Evolutionary conservation across 2,113 vertebrate genomes (phyloP).

Genomic region (Butastur rufipennis): DNA sequence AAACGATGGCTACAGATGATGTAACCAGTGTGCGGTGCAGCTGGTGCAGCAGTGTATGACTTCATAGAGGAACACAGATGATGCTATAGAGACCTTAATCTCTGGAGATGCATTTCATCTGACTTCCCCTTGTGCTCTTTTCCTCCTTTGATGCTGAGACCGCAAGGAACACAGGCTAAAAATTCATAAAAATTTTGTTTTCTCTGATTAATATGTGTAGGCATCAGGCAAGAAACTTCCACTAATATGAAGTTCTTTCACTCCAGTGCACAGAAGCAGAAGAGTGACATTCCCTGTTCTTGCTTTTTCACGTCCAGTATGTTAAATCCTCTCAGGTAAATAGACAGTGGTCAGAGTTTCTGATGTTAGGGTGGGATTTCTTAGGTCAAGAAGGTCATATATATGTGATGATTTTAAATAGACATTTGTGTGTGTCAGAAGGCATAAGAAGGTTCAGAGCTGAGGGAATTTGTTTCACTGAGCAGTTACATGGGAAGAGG

Average conservation of each 20-base stretch:
- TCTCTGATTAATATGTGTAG: neutral
- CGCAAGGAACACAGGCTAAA: neutral
- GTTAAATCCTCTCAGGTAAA: neutral
- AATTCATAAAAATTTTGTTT: neutral
- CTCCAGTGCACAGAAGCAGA: neutral
- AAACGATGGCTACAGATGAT: neutral
- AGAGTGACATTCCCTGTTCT: neutral
- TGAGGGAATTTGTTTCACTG: neutral
- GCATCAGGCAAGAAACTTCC: neutral
- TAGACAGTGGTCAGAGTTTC: neutral
- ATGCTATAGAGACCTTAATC: neutral
- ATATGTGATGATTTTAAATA: neutral
- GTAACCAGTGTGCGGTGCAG: neutral
- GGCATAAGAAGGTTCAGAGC: neutral
- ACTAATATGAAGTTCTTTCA: neutral
- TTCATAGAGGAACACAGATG: neutral
- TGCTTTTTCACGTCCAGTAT: neutral
- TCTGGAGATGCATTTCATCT: neutral
- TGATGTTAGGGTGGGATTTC: neutral
- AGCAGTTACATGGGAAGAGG: neutral
- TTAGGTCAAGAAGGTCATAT: neutral
- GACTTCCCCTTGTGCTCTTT: neutral
- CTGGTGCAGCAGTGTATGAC: neutral
- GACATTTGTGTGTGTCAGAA: neutral
- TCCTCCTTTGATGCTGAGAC: neutral